phyloP scores from a whole-genome alignment of 2,888 invertebrate genomes.

The Andricus curvator region DNA sequence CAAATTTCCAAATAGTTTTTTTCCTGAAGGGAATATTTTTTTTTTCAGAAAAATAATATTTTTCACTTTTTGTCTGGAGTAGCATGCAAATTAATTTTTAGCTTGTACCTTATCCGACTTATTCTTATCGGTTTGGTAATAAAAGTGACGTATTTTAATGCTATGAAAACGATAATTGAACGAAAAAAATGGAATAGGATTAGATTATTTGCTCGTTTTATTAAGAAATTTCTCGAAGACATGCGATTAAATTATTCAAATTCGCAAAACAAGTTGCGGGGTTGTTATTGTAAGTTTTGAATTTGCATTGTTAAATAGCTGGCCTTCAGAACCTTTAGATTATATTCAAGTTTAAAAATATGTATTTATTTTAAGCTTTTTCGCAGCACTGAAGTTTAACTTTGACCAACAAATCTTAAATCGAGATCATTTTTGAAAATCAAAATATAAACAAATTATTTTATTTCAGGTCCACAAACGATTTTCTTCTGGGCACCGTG shows the following conservation, averaged over 20 bases:
- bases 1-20: not conserved
- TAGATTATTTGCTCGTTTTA: not conserved
- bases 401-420: not conserved
- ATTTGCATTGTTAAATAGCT: not conserved
- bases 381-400: not conserved
- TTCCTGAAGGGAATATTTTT: not conserved
- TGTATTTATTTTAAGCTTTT: too few relatives aligned
- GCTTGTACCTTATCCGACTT: not conserved
- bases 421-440: too few relatives aligned
- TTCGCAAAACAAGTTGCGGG: not conserved
- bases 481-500: conserved; percentile 99
- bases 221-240: not conserved
- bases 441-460: conserved; percentile 3
- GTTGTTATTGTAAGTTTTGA: not conserved
- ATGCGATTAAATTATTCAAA: not conserved
- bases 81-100: not conserved
- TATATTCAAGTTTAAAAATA: too few relatives aligned
- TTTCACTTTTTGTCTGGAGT: not conserved
- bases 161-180: not conserved
- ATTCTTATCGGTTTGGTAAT: not conserved
- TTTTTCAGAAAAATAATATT: not conserved
- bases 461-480: conserved; percentile 93
- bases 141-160: not conserved
- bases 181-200: not conserved
- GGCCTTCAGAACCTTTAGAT: not conserved